Evolutionary conservation across 64 coral and sea anemone species (phyloP).

Genomic region (Montipora efflorescens): DNA sequence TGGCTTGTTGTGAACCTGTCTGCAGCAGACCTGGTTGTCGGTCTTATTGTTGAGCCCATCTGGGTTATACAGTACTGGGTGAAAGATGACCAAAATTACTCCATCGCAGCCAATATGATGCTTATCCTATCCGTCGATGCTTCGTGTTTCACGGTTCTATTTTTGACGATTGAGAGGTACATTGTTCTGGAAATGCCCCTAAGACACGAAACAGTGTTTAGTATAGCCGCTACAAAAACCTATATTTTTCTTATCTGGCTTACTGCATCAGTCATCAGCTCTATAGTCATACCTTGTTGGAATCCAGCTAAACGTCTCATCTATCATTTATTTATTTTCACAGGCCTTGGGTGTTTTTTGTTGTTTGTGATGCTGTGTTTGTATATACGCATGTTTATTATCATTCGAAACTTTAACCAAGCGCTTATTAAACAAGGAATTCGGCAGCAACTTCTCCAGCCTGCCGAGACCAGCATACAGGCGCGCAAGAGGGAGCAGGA

Average conservation of each 20-base stretch:
- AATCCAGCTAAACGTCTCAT: not conserved
- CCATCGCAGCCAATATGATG: not conserved
- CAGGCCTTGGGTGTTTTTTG: not conserved
- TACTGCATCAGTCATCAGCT: not conserved
- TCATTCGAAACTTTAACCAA: constrained; percentile 24
- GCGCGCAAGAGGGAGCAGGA: not conserved
- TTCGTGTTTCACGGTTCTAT: not conserved
- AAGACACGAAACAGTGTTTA: not conserved
- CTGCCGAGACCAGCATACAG: not conserved
- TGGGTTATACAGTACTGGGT: constrained; percentile 20
- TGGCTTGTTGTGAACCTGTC: constrained; percentile 51
- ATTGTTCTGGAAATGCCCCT: constrained; percentile 1
- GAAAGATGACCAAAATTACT: not conserved
- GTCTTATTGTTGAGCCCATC: constrained; percentile 37
- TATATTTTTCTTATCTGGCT: constrained; percentile 18
- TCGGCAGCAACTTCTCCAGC: not conserved
- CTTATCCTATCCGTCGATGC: constrained; percentile 7
- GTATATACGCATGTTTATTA: constrained; percentile 25
- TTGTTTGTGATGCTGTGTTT: not conserved
- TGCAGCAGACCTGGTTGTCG: constrained; percentile 37
- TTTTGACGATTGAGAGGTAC: constrained; percentile 19
- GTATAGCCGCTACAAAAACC: not conserved
- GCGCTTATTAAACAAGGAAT: not conserved
- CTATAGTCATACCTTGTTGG: not conserved
- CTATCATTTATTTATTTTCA: too few relatives aligned